A percentile compares a stretch with the other conserved stretches of the same genome.
phyloP scores from a whole-genome alignment of 2,888 invertebrate genomes.

The Kryphioiulus occultus region DNA sequence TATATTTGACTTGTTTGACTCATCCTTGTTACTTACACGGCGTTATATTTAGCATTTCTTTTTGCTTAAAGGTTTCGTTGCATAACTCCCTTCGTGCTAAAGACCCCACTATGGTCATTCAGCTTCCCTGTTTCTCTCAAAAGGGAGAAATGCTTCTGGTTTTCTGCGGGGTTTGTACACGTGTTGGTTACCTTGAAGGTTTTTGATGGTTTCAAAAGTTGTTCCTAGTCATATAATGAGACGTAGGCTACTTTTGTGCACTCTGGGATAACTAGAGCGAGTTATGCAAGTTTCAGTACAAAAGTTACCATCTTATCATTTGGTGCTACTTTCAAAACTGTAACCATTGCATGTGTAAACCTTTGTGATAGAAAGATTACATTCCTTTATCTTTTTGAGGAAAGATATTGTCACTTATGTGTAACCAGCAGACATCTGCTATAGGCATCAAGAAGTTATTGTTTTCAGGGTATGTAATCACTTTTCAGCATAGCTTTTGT shows the following conservation, averaged over 20 bases:
- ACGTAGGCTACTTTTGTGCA: no score
- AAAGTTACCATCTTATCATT: no score
- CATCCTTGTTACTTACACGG: neutral
- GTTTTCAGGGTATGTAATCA: neutral
- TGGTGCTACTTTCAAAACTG: no score
- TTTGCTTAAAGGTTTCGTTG: neutral
- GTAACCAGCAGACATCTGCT: neutral
- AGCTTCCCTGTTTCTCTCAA: neutral
- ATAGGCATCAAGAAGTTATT: neutral
- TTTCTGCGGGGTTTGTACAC: no score
- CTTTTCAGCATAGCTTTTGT: neutral
- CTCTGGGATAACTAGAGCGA: no score
- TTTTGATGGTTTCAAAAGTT: no score
- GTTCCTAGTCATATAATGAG: no score
- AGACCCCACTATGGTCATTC: conserved; percentile 11
- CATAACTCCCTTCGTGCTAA: neutral
- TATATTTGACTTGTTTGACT: conserved; percentile 1
- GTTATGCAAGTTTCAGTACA: no score
- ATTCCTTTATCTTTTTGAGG: no score
- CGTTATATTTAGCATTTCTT: conserved; percentile 2
- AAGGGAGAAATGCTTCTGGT: neutral
- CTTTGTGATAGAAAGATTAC: no score
- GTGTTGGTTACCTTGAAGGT: no score
- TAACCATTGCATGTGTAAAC: no score
- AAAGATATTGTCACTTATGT: neutral